Conservation (phyloP, 2,888 invertebrate species). For the Orthosia gothica region DNA sequence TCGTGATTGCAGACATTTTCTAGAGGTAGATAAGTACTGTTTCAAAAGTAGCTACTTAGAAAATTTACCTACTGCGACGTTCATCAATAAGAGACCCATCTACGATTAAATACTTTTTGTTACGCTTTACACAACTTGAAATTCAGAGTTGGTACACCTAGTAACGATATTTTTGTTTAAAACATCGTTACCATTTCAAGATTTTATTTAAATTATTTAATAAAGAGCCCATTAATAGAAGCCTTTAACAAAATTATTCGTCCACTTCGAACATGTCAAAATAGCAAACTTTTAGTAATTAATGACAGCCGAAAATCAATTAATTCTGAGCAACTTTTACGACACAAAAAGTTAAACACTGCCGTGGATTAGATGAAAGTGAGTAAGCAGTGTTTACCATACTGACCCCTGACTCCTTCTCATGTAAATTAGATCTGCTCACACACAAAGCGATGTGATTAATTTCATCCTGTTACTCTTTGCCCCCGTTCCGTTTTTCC, state of each 20-base stretch:
- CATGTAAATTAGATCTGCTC: slow-evolving; percentile 71
- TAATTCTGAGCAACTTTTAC: slow-evolving; percentile 28
- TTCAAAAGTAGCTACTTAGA: not conserved
- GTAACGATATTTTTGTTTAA: not conserved
- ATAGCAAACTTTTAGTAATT: slow-evolving; percentile 47
- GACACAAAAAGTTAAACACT: slow-evolving; percentile 16
- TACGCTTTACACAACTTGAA: not conserved
- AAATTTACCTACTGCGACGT: not conserved
- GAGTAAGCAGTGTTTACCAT: slow-evolving; percentile 55
- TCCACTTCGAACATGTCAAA: slow-evolving; percentile 25
- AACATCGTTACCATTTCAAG: not conserved
- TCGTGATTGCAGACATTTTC: not conserved
- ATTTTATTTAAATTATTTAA: not conserved
- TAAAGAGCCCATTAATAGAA: not conserved
- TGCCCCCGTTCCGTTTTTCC: not conserved
- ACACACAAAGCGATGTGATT: slow-evolving; percentile 67
- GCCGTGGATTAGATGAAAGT: slow-evolving; percentile 18
- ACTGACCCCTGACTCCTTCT: slow-evolving; percentile 67
- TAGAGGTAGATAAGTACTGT: not conserved
- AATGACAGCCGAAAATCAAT: slow-evolving; percentile 35
- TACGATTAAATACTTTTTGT: not conserved
- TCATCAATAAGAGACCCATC: not conserved
- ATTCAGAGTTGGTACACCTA: not conserved
- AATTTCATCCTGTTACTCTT: slow-evolving; percentile 22
- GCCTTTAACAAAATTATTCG: not conserved